phyloP scores from a whole-genome alignment of 2,797 vertebrate genomes.

The Balearica regulorum region DNA sequence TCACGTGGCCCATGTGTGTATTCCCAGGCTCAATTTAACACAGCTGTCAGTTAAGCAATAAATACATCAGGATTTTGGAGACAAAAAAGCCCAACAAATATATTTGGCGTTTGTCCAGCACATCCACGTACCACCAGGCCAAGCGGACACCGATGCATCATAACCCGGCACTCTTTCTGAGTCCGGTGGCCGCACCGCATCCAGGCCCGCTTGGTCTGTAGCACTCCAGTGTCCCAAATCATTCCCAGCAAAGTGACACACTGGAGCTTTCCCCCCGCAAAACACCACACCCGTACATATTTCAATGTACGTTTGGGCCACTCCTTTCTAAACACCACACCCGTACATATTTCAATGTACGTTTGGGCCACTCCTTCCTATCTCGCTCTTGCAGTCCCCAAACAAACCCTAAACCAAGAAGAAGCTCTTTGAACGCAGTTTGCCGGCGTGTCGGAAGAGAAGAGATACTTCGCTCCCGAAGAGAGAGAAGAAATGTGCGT shows the following conservation, averaged over 20 bases:
- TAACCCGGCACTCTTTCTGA: neutral
- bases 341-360: accelerated
- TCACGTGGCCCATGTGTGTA: neutral
- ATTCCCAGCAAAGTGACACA: neutral
- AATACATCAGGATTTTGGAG: neutral
- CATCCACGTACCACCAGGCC: neutral
- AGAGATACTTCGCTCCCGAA: neutral
- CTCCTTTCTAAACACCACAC: neutral
- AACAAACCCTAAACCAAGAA: neutral
- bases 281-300: too few species aligned
- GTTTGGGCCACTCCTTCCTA: neutral
- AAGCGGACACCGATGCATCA: accelerated
- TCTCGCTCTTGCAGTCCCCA: neutral
- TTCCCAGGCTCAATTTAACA: neutral
- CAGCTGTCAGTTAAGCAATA: neutral
- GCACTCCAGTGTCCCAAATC: neutral
- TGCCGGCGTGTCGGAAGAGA: neutral
- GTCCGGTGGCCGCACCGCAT: neutral
- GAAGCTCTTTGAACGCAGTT: neutral
- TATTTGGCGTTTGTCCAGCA: neutral
- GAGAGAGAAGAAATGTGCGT: accelerated
- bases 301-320: accelerated
- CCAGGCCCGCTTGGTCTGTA: neutral
- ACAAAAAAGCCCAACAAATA: neutral
- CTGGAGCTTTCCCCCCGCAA: neutral